phyloP scores from a whole-genome alignment of 2,888 invertebrate genomes.

The Amblyteles armatorius region DNA sequence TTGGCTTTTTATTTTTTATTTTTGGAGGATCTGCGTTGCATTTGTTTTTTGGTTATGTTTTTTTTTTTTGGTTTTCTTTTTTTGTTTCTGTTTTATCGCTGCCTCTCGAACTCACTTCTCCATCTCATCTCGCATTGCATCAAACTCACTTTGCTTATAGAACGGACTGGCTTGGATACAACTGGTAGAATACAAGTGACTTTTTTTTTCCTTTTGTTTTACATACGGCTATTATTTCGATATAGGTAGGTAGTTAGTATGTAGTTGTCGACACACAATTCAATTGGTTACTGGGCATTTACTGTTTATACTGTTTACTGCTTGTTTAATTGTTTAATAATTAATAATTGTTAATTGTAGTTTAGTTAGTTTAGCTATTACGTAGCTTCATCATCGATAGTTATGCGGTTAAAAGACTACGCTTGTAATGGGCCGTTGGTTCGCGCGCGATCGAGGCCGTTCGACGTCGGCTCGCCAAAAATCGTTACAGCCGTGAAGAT shows the following conservation, averaged over 20 bases:
- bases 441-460: conserved; percentile 24
- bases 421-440: conserved; percentile 77
- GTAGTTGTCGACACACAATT: conserved; percentile 85
- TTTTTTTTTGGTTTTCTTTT: conserved; percentile 15
- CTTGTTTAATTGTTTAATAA: conserved; percentile 84
- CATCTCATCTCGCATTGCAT: conserved; percentile 62
- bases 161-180: conserved; percentile 84
- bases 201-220: conserved; percentile 79
- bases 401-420: conserved; percentile 84
- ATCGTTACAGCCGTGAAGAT: conserved; percentile 3
- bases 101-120: conserved; percentile 48
- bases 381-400: conserved; percentile 82
- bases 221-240: conserved; percentile 85
- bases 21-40: conserved; percentile 63
- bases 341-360: conserved; percentile 85
- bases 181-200: conserved; percentile 84
- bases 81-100: conserved; percentile 31
- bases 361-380: conserved; percentile 84
- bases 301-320: conserved; percentile 85
- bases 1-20: conserved; percentile 19
- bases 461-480: background rate
- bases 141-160: conserved; percentile 83
- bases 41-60: conserved; percentile 51
- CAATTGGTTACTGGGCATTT: conserved; percentile 84
- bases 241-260: conserved; percentile 85